Evolutionary conservation across 2,113 vertebrate species (phyloP).

Genomic region (Cololabis saira): DNA sequence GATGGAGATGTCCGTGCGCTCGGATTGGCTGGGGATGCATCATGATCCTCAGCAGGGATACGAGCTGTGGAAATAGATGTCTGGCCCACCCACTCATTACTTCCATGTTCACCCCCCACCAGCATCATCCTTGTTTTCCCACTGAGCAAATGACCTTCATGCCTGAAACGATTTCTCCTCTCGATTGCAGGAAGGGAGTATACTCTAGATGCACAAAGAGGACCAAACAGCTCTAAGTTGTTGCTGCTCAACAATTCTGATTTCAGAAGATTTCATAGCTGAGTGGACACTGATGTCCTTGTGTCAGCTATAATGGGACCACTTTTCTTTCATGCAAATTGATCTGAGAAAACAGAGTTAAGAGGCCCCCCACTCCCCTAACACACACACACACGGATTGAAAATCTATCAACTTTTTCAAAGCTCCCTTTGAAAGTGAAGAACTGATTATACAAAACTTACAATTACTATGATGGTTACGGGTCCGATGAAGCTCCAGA

Average conservation of each 20-base stretch:
- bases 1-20: conserved; percentile 91
- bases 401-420: conserved; percentile 60
- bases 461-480: conserved; percentile 96
- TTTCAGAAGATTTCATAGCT: conserved; percentile 79
- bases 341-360: conserved; percentile 62
- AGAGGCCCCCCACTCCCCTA: conserved; percentile 38
- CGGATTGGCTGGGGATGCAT: conserved; percentile 90
- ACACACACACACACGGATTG: neutral
- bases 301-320: conserved; percentile 77
- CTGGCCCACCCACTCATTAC: conserved; percentile 89
- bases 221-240: conserved; percentile 66
- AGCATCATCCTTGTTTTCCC: conserved; percentile 62
- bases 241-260: conserved; percentile 67
- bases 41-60: conserved; percentile 89
- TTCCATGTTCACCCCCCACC: conserved; percentile 75
- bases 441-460: conserved; percentile 69
- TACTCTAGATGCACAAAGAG: conserved; percentile 53
- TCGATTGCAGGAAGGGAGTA: conserved; percentile 55
- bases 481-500: conserved; percentile 98
- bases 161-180: conserved; percentile 64
- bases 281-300: conserved; percentile 76
- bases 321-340: conserved; percentile 80
- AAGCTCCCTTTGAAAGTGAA: conserved; percentile 31
- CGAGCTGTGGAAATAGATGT: conserved; percentile 89
- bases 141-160: conserved; percentile 80